Evolutionary conservation across 2,797 vertebrate genomes (phyloP), one percentile per base, ranked within the genome.

Genomic region (Denticeps clupeoides): DNA sequence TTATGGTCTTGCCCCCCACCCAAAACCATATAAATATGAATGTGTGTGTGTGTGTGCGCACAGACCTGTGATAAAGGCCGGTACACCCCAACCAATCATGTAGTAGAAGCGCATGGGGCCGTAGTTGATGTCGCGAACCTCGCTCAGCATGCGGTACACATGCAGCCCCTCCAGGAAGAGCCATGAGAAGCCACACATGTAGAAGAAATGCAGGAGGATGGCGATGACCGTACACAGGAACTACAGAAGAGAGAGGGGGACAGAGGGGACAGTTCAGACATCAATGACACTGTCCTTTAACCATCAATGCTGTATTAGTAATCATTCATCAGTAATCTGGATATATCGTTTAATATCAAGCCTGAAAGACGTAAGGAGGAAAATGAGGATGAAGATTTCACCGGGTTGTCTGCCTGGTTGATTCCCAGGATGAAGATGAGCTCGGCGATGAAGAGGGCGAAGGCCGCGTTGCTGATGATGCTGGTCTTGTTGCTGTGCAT

Each of bases 21-120:
- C n/a, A n/a, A n/a, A n/a, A n/a, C n/a, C n/a, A n/a, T 11, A 3
- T 9, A 18, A 40, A 19, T 7, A 33, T 37, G 41, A 1, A 40
- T 23, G 24, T 41, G 11, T 10, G 21, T 46, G 10, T 31, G 42
- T 16, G 24, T 29, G 33, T 46, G 3, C 3, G 25, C 45, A 44
- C 51, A 24, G 4, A 96, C 93, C 93, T 41, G 92, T 97, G 68
- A 95, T 87, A 72, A 97, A 91, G 48, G 93, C 91, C 0, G 93
- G 93, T 9, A 96, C 83, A 0, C 93, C 93, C 93, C 93, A 97
- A 63, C 93, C 93, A 51, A 96, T 82, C 63, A 94, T 81, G 56
- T 93, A 93, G 82, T 97, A 97, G 78, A 97, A 97, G 33, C 91
- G 84, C 93, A 97, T 97, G 54, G 92, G 90, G 32, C 92, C 90